Base-by-base conservation (phyloP, 2,888 invertebrate genomes). In the Cryptus armator region DNA sequence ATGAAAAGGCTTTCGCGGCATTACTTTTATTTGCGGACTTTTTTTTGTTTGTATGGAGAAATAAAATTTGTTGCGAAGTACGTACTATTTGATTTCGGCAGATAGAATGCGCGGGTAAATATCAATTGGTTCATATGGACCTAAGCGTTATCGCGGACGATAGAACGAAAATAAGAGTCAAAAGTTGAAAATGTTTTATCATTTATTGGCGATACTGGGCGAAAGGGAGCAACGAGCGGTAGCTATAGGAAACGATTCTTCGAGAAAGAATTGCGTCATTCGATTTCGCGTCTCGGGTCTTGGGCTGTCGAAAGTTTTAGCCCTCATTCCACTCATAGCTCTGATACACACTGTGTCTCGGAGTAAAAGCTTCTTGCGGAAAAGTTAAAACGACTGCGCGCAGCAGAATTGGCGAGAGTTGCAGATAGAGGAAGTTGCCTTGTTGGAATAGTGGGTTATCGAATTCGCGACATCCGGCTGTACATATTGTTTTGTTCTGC, bases 81-180 rank as follows among this genome's bases (percentile, higher is more conserved):
- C 51, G 7, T 68, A 72, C 32, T 74, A 81, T 70, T 84, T 78
- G 19, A 32, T 44, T 43, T 81, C 48, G 12, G 59, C 46, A 29
- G 43, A 56, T 56, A 24, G 16, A 19, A 56, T 56, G 56, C 10
- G 3, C 10, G 19, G 24, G 24, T 56, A 10, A 56, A 56, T 56
- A 56, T 24, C 56, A 56, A 56, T 56, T 19, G 7, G 19, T 56
- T 10, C 7, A 16, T 7, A 16, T 2, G 24, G 24, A 56, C 19
- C 10, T 56, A 10, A 3, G 19, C 19, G 19, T 56, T 56, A 24
- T 56, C 56, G 24, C 19, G 7, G 1, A 19, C 56, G 56, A 24
- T 24, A 19, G 56, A 56, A 56, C 10, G 19, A 19, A 56, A 56
- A 19, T 19, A 19, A 19, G 19, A 24, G 24, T 24, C 24, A 2